Base-by-base conservation (phyloP, 2,113 vertebrate genomes). In the Hiodon tergisus region DNA sequence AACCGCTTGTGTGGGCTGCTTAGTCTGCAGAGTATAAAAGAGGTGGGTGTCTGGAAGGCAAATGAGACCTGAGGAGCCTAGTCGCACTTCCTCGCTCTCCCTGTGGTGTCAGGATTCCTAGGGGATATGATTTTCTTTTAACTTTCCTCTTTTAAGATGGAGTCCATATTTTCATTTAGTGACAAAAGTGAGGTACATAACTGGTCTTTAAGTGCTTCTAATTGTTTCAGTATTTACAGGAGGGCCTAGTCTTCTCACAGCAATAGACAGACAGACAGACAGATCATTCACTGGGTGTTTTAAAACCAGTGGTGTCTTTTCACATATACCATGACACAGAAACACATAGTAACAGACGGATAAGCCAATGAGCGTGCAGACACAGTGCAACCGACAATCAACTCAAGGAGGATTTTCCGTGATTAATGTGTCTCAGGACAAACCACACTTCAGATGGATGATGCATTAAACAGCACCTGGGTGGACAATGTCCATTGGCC, bases 191-290 rank as follows among this genome's bases (percentile, higher is more conserved):
- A 73, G 53, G 16, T 73, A 65, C 50, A 73, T 8, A 73, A 9
- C 14, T 75, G 70, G 31, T 11, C 55, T 31, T 53, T 77, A 77
- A 77, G 76, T 77, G 76, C 76, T 77, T 67, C 69, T 77, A 51
- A 72, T 67, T 66, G 46, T 71, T 55, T 54, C 65, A 75, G 52
- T 77, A 77, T 72, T 77, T 76, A 63, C 68, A 76, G 48, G 11
- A 63, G 17, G 54, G 47, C 53, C 7, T 51, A 54, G 6, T 70
- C n/a, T 76, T 70, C 61, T 31, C 70, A 72, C 59, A 76, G 48
- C 68, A 76, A 79, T 70, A 81, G 77, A 74, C 73, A 82, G 81
- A 84, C 79, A 85, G 84, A 82, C 84, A 88, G 80, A 72, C 79
- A 76, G 73, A 79, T 76, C 86, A 31, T 31, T 31, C 74, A 81